Evolutionary conservation across 2,888 invertebrate species (phyloP), one percentile per base, ranked within the genome.

Genomic region (Drosophila vallismaia): DNA sequence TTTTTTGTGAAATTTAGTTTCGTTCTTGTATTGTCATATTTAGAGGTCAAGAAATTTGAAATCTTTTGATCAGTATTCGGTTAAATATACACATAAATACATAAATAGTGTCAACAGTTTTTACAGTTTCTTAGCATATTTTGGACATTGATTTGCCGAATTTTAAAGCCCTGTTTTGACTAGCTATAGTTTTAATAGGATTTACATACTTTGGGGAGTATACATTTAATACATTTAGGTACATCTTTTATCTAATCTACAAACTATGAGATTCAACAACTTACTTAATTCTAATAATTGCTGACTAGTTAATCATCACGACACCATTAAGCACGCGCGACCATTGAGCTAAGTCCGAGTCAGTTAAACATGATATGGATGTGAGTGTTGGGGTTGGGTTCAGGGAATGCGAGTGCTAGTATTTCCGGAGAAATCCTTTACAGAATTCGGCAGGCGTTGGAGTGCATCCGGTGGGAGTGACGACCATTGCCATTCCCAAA

Each of bases 391-490:
- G 8, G 7, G 6, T 19, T 9, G 49, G 52, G 6, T 14, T 38
- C 4, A 4, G 24, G 44, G 24, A 29, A 40, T 24, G 7, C 7
- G 19, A 2, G 19, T 19, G 19, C 19, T 19, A 19, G 19, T 1
- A 19, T 19, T 19, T 2, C 28, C 4, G 28, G 28, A 2, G 4
- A 3, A 10, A 4, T 42, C 46, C 51, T 55, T 82, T 91, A 91
- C 44, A 91, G 80, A 49, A 91, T 77, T 55, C 79, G 71, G 74
- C 92, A 92, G 45, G 92, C 91, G 68, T 91, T 91, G 14, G 92
- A 89, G 83, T 92, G 92, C 75, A 91, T 82, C 53, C 90, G 88
- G 78, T 91, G 91, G 36, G 89, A 79, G 68, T 91, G 91, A 29
- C 91, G 86, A 2, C 89, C 90, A 72, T 90, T 89, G 4, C 89